phyloP scores from a whole-genome alignment of 2,797 vertebrate genomes.

The Coregonus sp. region DNA sequence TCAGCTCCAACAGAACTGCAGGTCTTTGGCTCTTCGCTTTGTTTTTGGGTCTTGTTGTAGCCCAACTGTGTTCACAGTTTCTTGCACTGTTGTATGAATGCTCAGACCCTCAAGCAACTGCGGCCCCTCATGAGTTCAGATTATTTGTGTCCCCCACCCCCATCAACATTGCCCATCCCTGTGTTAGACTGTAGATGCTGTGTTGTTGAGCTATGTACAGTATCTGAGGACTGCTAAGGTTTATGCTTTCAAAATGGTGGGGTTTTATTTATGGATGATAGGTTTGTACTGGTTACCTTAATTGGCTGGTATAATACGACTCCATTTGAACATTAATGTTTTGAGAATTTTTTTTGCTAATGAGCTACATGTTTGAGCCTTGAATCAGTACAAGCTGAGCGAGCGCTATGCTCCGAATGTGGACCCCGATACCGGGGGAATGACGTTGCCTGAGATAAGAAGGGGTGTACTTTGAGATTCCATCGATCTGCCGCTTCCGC shows the following conservation, averaged over 20 bases:
- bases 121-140: no score
- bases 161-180: no score
- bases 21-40: not conserved
- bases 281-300: not conserved
- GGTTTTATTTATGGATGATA: not conserved
- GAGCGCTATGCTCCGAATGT: not conserved
- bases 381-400: not conserved
- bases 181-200: not conserved
- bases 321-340: not conserved
- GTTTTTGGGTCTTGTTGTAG: not conserved
- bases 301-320: no score
- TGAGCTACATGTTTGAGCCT: no score
- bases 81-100: not conserved
- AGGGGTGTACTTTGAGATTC: constrained; percentile 16
- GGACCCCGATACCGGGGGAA: not conserved
- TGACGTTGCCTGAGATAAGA: not conserved
- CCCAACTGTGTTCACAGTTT: not conserved
- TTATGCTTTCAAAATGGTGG: not conserved
- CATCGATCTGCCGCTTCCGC: not conserved
- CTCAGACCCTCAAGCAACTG: no score
- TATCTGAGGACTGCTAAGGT: not conserved
- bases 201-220: not conserved
- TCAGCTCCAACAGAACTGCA: constrained; percentile 30
- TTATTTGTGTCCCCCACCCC: no score
- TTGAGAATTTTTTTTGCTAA: not conserved